Conservation (phyloP, 1,140 invertebrate genomes). For the Drosophila arawakana region DNA sequence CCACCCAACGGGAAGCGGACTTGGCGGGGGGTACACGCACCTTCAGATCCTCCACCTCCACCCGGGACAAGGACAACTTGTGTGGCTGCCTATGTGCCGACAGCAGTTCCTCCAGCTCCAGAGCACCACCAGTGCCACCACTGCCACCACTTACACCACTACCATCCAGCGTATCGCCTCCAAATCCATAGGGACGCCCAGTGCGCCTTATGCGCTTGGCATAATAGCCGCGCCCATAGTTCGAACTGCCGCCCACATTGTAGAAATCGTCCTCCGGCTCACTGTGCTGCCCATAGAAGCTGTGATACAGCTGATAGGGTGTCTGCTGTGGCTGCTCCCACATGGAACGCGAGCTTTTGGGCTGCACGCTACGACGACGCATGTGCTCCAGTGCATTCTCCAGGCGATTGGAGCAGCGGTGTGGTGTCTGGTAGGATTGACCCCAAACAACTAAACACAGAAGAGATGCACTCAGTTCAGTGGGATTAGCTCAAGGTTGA, state of each 20-base stretch:
- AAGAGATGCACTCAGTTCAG: neutral
- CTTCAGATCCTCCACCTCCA: constrained; percentile 85
- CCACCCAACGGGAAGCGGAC: constrained; percentile 86
- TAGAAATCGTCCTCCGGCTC: constrained; percentile 78
- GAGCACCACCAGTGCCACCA: constrained; percentile 29
- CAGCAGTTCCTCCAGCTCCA: constrained; percentile 69
- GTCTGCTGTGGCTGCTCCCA: constrained; percentile 82
- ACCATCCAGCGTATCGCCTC: constrained; percentile 12
- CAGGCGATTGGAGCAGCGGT: constrained; percentile 85
- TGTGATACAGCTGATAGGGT: constrained; percentile 86
- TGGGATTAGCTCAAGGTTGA: neutral
- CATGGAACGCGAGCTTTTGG: constrained; percentile 68
- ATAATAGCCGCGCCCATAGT: constrained; percentile 65
- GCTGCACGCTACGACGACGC: constrained; percentile 83
- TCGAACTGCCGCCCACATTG: constrained; percentile 45
- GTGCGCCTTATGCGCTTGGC: constrained; percentile 63
- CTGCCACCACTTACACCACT: constrained; percentile 7
- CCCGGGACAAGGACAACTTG: constrained; percentile 70
- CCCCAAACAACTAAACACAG: constrained; percentile 11
- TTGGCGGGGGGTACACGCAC: constrained; percentile 86
- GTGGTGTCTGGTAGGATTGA: constrained; percentile 69
- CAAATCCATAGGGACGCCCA: constrained; percentile 50
- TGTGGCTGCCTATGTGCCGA: constrained; percentile 69
- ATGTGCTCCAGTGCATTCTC: constrained; percentile 85
- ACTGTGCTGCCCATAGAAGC: constrained; percentile 83